These are phyloP conservation scores for Acanthurus tractus DNA, from an alignment of 2,797 vertebrate genomes.

Conservation along the genomic window DNA sequence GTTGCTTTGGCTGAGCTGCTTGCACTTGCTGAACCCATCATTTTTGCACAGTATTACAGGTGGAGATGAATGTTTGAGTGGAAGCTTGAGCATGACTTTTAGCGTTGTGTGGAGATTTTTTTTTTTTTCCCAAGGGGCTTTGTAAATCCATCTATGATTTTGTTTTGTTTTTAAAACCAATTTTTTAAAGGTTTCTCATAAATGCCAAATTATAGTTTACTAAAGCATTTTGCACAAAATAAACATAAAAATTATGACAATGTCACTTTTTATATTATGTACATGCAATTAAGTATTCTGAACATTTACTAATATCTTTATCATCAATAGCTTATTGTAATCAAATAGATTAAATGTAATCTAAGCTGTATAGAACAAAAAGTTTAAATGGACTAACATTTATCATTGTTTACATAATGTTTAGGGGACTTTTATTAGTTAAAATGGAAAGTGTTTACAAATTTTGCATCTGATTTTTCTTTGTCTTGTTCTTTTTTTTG, in stretches of 20 bases:
- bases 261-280: slow-evolving; percentile 89
- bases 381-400: slow-evolving; percentile 79
- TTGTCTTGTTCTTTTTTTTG: slow-evolving; percentile 45
- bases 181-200: slow-evolving; percentile 85
- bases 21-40: slow-evolving; percentile 84
- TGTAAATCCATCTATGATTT: slow-evolving; percentile 65
- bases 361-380: slow-evolving; percentile 82
- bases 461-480: slow-evolving; percentile 72
- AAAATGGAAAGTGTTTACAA: slow-evolving; percentile 85
- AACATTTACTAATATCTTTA: slow-evolving; percentile 86
- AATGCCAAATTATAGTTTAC: slow-evolving; percentile 94
- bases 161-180: slow-evolving; percentile 47
- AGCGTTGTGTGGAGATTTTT: slow-evolving; percentile 64
- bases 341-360: slow-evolving; percentile 86
- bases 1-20: slow-evolving; percentile 78
- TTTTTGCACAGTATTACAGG: slow-evolving; percentile 87
- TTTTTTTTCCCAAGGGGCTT: slow-evolving; percentile 41
- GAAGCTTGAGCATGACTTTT: slow-evolving; percentile 62
- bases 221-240: slow-evolving; percentile 92
- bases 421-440: slow-evolving; percentile 74
- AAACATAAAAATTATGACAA: slow-evolving; percentile 81
- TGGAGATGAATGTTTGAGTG: slow-evolving; percentile 75
- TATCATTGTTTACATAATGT: slow-evolving; percentile 87
- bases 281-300: slow-evolving; percentile 86
- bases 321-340: slow-evolving; percentile 85